Evolutionary conservation across 2,113 vertebrate species (phyloP).

Genomic region (Hemiscyllium ocellatum): DNA sequence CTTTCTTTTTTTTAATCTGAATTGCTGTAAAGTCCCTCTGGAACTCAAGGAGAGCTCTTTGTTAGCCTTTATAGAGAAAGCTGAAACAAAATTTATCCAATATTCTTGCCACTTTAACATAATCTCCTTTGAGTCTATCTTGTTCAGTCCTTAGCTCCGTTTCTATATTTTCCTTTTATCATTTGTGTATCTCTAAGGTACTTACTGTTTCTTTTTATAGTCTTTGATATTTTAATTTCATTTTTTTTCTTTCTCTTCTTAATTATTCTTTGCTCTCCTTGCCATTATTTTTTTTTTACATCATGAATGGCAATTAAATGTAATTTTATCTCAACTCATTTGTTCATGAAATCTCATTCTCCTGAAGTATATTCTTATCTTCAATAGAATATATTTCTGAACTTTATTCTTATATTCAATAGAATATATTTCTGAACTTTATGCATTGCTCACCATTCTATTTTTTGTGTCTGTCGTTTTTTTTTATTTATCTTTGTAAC

Average conservation of each 20-base stretch:
- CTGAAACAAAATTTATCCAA: neutral
- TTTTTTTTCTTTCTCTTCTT: neutral
- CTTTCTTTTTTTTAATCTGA: neutral
- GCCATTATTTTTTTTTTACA: neutral
- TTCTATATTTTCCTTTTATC: neutral
- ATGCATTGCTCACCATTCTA: neutral
- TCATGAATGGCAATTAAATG: neutral
- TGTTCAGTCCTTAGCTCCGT: neutral
- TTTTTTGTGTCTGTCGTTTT: neutral
- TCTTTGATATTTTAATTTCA: slow-evolving; percentile 1
- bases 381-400: neutral
- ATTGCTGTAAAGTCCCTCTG: neutral
- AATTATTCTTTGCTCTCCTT: neutral
- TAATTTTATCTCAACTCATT: neutral
- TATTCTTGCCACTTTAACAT: neutral
- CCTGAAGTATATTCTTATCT: neutral
- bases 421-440: neutral
- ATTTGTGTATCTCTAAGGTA: neutral
- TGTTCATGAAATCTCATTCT: neutral
- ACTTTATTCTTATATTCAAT: neutral
- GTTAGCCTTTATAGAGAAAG: neutral
- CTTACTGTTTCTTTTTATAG: neutral
- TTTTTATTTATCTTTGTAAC: neutral
- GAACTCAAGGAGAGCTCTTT: neutral
- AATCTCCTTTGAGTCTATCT: neutral